Conservation (phyloP, 1,140 invertebrate genomes). For the Neodiprion pinetum region DNA sequence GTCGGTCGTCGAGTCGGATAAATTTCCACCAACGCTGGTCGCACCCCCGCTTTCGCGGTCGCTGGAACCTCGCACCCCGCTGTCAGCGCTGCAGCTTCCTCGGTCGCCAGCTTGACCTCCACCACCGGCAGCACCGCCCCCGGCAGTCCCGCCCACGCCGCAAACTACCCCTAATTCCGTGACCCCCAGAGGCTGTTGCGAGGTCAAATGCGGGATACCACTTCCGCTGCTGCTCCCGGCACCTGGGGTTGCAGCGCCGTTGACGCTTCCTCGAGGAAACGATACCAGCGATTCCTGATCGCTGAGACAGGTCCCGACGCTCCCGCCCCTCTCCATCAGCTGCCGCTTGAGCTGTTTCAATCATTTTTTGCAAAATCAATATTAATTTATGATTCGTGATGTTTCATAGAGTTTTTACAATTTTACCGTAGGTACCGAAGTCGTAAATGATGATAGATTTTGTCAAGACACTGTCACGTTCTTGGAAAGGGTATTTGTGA, state of each 20-base stretch:
- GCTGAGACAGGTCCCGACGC: constrained; percentile 66
- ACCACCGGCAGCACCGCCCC: constrained; percentile 49
- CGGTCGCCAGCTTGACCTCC: constrained; percentile 71
- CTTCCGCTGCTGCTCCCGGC: constrained; percentile 60
- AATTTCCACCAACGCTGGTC: constrained; percentile 75
- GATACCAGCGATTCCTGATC: constrained; percentile 61
- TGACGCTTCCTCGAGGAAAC: constrained; percentile 56
- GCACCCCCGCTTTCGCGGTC: constrained; percentile 78
- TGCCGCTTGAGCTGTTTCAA: constrained; percentile 62
- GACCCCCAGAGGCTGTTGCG: constrained; percentile 47
- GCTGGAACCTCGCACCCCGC: constrained; percentile 81
- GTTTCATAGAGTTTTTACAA: not conserved
- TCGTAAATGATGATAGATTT: no score
- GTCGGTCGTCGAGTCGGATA: constrained; percentile 80
- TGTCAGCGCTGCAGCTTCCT: constrained; percentile 87
- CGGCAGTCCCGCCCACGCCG: constrained; percentile 29
- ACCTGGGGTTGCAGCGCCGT: constrained; percentile 70
- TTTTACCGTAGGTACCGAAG: not conserved
- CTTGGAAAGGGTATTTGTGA: no score
- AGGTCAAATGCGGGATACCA: constrained; percentile 54
- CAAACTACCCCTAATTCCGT: constrained; percentile 39
- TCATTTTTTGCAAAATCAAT: constrained; percentile 27
- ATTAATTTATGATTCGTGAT: no score
- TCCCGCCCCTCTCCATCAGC: constrained; percentile 60
- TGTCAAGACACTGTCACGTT: no score